Conservation (phyloP, 2,888 invertebrate genomes). For the Thelaira solivaga region DNA sequence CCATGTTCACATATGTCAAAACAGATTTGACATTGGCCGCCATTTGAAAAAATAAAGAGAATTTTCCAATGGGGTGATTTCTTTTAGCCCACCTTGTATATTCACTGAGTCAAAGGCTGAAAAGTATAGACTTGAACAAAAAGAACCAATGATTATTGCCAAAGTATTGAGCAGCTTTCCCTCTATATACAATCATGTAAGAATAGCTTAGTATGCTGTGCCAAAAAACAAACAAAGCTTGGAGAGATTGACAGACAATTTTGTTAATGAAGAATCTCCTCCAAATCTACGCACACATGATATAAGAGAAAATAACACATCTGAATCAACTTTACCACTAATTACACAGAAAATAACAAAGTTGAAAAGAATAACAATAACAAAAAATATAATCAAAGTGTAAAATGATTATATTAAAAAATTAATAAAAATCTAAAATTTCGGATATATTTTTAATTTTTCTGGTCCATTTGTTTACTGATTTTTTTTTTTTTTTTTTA, state of each 20-base stretch:
- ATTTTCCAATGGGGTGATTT: too few species aligned
- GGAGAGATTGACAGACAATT: conserved; percentile 57
- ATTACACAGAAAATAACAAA: conserved; percentile 9
- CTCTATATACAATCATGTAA: conserved; percentile 54
- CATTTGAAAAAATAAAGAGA: too few species aligned
- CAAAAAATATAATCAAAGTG: conserved; percentile 1
- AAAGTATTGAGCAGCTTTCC: conserved; percentile 59
- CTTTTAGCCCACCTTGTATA: too few species aligned
- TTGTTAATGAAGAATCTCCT: conserved; percentile 51
- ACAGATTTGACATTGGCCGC: too few species aligned
- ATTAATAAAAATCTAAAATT: too few species aligned
- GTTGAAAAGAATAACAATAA: background rate
- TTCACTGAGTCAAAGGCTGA: conserved; percentile 52
- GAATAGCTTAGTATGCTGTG: conserved; percentile 60
- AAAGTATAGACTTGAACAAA: conserved; percentile 58
- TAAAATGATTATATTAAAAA: too few species aligned
- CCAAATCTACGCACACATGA: background rate
- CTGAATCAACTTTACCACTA: background rate
- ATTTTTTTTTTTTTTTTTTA: too few species aligned
- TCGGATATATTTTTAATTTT: too few species aligned
- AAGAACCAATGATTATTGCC: conserved; percentile 51
- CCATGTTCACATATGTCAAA: too few species aligned
- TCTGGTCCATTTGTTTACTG: too few species aligned
- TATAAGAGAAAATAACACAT: background rate
- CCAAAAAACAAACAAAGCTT: conserved; percentile 47